Percentiles rank a stretch among this genome's conserved stretches.
Evolutionary conservation across 1,140 invertebrate genomes (phyloP).

Genomic region (Megathymus violae): DNA sequence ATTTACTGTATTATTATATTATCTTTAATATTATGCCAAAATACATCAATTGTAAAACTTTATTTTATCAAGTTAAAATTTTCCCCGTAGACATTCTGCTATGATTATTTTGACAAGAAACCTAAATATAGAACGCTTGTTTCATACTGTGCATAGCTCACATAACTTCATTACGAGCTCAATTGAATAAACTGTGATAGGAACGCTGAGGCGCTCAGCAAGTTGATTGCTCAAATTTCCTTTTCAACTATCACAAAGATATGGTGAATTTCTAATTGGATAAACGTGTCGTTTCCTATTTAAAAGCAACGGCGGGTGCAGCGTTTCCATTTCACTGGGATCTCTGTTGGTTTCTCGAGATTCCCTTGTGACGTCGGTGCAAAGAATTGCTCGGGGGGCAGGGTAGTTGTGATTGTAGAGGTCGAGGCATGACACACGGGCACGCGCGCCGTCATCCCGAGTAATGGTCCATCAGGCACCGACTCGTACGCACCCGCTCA

Average conservation of each 20-base stretch:
- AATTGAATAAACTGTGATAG: slow-evolving; percentile 84
- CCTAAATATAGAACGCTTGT: slow-evolving; percentile 48
- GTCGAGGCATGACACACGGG: slow-evolving; percentile 51
- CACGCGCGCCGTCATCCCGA: slow-evolving; percentile 76
- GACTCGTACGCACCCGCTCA: slow-evolving; percentile 53
- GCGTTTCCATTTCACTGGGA: slow-evolving; percentile 66
- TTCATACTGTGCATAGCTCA: slow-evolving; percentile 68
- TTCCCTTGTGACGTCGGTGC: slow-evolving; percentile 38
- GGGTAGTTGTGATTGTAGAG: slow-evolving; percentile 43
- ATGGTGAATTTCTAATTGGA: slow-evolving; percentile 84
- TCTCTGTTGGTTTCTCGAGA: slow-evolving; percentile 45
- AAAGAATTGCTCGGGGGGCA: slow-evolving; percentile 32
- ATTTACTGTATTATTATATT: too few relatives aligned
- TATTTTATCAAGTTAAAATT: too few relatives aligned
- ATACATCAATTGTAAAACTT: too few relatives aligned
- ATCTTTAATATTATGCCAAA: too few relatives aligned
- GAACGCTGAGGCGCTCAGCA: slow-evolving; percentile 78
- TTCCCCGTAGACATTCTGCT: too few relatives aligned
- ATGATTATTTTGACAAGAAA: slow-evolving; percentile 25
- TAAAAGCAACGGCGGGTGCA: slow-evolving; percentile 75
- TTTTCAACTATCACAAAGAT: slow-evolving; percentile 83
- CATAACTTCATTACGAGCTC: slow-evolving; percentile 81
- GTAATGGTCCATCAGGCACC: slow-evolving; percentile 69
- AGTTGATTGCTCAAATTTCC: slow-evolving; percentile 83
- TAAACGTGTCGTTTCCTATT: slow-evolving; percentile 84